These are phyloP conservation scores for Drosophila sulfurigaster DNA, from an alignment of 1,140 invertebrate species.

Conservation along the genomic window DNA sequence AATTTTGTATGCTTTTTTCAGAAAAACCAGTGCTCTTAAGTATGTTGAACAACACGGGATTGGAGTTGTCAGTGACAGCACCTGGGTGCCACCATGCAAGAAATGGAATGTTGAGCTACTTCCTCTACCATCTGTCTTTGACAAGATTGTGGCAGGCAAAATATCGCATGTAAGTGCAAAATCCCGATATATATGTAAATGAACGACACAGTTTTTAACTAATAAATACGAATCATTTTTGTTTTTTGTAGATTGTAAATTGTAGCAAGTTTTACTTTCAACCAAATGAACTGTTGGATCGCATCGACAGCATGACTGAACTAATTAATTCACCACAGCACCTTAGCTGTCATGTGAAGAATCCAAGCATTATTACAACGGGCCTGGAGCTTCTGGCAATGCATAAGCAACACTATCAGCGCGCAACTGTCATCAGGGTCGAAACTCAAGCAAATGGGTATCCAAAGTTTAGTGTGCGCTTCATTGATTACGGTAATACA, in stretches of 20 bases:
- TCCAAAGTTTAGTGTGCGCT: constrained; percentile 87
- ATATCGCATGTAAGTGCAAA: constrained; percentile 68
- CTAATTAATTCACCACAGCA: too few relatives aligned
- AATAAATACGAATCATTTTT: too few relatives aligned
- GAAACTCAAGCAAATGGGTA: constrained; percentile 19
- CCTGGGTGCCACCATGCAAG: constrained; percentile 62
- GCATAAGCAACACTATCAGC: too few relatives aligned
- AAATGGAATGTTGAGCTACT: constrained; percentile 64
- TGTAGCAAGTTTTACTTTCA: too few relatives aligned
- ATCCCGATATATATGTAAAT: too few relatives aligned
- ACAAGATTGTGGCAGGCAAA: constrained; percentile 55
- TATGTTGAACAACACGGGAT: constrained; percentile 66
- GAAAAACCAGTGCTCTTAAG: constrained; percentile 35
- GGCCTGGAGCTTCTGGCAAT: too few relatives aligned
- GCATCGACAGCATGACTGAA: too few relatives aligned
- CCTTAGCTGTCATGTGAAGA: too few relatives aligned
- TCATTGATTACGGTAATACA: constrained; percentile 92
- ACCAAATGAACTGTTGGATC: too few relatives aligned
- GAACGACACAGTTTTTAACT: too few relatives aligned
- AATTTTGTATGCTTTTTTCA: constrained; percentile 17
- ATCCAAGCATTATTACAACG: too few relatives aligned
- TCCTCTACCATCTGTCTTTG: constrained; percentile 71
- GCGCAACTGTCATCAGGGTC: too few relatives aligned
- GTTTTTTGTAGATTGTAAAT: constrained; percentile 53
- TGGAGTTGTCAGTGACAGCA: constrained; percentile 62